Base-by-base conservation (phyloP, 1,140 invertebrate genomes). In the Choristoneura fumiferana region DNA sequence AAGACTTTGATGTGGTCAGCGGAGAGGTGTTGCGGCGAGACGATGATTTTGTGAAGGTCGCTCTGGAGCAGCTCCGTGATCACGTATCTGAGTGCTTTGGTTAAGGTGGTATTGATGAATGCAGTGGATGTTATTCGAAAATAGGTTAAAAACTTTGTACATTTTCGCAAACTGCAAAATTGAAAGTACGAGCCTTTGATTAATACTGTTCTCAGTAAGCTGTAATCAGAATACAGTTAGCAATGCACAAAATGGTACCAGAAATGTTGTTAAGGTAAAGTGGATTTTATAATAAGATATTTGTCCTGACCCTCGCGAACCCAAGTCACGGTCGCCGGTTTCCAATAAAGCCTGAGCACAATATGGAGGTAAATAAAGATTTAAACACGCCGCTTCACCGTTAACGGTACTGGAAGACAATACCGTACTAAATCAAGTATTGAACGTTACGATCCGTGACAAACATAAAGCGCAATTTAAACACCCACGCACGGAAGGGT, bases 1-100 rank as follows among this genome's bases (percentile, higher is more conserved):
- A 99, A 99, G 89, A 99, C 97, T 94, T 99, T 99, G 89, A 99
- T 98, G 93, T 99, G 98, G 91, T 99, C 98, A 55, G 97, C 94
- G 71, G 98, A 98, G 54, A 99, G 94, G 78, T 98, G 96, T 91
- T 99, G 98, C 57, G 98, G 98, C 65, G 98, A 99, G 65, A 99
- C 98, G 87, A 99, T 99, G 87, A 99, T 99, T 93, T 99, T 99
- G 92, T 99, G 98, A 68, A 99, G 93, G 93, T 99, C 98, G 89
- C 97, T 99, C 91, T 99, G 98, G 87, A 99, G 96, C 70, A 99
- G 92, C 91, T 99, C 98, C 49, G 98, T 99, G 84, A 99, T 98
- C 76, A 99, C 98, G 93, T 99, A 99, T 91, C 98, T 99, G 90
- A 76, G 38, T 57, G 55, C 49, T 58, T 33, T 70, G 74, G 89